A percentile compares a stretch with the other conserved stretches of the same genome.
These are phyloP conservation scores for Diuraphis noxia DNA, from an alignment of 1,140 invertebrate genomes.

Conservation along the genomic window DNA sequence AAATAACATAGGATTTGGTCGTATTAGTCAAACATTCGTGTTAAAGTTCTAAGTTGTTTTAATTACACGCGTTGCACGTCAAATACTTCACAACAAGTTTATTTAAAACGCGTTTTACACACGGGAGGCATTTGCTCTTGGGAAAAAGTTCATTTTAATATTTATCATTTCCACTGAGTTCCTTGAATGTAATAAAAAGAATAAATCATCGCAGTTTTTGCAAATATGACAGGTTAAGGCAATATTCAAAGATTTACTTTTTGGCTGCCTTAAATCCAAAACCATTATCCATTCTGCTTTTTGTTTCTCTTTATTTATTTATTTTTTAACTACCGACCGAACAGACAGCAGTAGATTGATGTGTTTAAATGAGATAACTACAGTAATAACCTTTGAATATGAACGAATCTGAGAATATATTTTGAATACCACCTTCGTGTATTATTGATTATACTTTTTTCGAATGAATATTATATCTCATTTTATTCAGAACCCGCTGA, in stretches of 20 bases:
- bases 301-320: not conserved
- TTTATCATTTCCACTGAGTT: slow-evolving; percentile 30
- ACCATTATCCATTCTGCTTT: slow-evolving; percentile 25
- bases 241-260: slow-evolving; percentile 47
- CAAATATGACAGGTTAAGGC: slow-evolving; percentile 37
- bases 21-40: not conserved
- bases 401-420: not conserved
- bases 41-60: not conserved
- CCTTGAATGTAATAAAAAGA: slow-evolving; percentile 18
- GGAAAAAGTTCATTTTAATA: slow-evolving; percentile 31
- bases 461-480: too few species aligned
- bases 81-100: not conserved
- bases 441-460: not conserved
- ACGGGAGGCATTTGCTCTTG: not conserved
- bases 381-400: not conserved
- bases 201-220: slow-evolving; percentile 29
- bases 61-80: not conserved
- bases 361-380: not conserved
- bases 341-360: slow-evolving; percentile 23
- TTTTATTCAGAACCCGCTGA: too few species aligned
- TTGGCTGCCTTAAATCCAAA: not conserved
- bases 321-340: slow-evolving; percentile 9
- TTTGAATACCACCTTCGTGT: not conserved
- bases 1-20: not conserved
- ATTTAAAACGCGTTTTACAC: not conserved